These are phyloP conservation scores for Calameuta idolon DNA, from an alignment of 2,888 invertebrate species.

Conservation along the genomic window DNA sequence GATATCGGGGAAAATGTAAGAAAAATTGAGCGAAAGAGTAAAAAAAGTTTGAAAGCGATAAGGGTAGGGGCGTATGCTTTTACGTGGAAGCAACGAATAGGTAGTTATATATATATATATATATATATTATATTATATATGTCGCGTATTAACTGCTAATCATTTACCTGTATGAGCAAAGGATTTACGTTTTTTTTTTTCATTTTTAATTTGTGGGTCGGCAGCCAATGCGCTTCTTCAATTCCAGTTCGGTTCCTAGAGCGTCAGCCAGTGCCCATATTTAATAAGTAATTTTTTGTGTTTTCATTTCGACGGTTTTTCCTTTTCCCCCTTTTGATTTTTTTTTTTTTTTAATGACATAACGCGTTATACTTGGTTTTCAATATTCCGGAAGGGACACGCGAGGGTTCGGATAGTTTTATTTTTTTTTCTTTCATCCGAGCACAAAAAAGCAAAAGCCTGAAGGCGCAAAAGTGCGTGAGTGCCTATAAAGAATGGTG, in stretches of 20 bases:
- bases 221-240: background rate
- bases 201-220: background rate
- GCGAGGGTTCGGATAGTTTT: background rate
- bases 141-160: conserved; percentile 5
- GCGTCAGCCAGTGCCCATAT: background rate
- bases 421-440: background rate
- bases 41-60: conserved; percentile 12
- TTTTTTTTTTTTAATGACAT: background rate
- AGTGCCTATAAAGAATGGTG: background rate
- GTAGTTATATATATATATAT: conserved; percentile 12
- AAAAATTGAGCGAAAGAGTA: conserved; percentile 18
- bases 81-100: conserved; percentile 4
- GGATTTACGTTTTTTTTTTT: conserved; percentile 22
- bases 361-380: background rate
- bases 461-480: background rate
- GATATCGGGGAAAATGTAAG: conserved; percentile 3
- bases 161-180: conserved; percentile 12
- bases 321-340: background rate
- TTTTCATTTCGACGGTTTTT: background rate
- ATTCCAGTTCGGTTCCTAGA: conserved; percentile 9
- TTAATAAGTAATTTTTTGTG: background rate
- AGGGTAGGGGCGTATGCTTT: background rate
- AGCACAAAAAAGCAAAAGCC: background rate
- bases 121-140: background rate
- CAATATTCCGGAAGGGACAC: background rate